Conservation (phyloP, 2,113 vertebrate species). For the Pseudonaja textilis region DNA sequence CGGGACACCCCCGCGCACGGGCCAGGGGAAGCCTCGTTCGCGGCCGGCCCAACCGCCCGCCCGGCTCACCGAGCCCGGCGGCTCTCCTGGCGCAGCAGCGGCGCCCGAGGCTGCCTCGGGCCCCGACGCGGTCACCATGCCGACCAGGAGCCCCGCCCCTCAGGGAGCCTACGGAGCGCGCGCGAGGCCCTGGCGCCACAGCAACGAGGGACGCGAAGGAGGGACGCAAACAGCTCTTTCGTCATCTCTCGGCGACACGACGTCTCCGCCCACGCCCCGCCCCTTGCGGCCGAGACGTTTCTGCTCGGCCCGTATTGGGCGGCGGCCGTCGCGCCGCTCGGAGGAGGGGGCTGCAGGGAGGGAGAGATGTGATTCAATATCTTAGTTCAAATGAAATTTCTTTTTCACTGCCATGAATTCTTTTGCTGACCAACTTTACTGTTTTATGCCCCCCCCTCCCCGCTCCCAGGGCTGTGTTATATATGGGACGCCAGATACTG, state of each 20-base stretch:
- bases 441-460: not conserved
- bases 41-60: not conserved
- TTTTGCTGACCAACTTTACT: not conserved
- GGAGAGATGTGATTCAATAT: not conserved
- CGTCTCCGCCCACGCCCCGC: not conserved
- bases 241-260: not conserved
- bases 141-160: not conserved
- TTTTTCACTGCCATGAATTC: not conserved
- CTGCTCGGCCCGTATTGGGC: not conserved
- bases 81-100: not conserved
- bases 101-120: not conserved
- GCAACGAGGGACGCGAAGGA: not conserved
- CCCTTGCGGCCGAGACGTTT: not conserved
- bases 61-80: conserved; percentile 7
- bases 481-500: not conserved
- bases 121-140: conserved; percentile 49
- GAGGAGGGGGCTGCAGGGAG: too few species aligned
- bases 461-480: not conserved
- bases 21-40: not conserved
- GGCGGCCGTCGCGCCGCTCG: not conserved
- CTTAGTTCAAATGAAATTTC: not conserved
- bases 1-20: not conserved
- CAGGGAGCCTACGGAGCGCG: not conserved
- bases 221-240: not conserved
- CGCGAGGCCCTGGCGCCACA: not conserved